Percentiles rank a stretch among this genome's conserved stretches.
Conservation (phyloP, 2,888 invertebrate genomes). For the Anodontia alba region DNA sequence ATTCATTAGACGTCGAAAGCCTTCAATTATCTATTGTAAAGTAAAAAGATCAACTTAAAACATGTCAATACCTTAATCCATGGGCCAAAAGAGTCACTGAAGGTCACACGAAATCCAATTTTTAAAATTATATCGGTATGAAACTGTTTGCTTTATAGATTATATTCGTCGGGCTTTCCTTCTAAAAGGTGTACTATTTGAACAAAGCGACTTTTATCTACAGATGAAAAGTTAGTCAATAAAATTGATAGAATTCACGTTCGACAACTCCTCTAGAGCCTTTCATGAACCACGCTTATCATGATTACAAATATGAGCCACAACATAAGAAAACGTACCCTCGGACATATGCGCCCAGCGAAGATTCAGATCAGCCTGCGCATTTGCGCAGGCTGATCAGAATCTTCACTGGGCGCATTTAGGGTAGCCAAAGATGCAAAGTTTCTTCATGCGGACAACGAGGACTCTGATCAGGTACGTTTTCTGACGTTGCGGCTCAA, state of each 20-base stretch:
- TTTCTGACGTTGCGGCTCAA: no score
- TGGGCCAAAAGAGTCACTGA: not conserved
- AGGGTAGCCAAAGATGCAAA: no score
- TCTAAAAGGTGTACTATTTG: not conserved
- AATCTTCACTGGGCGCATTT: no score
- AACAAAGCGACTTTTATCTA: not conserved
- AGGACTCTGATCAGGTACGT: no score
- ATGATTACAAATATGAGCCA: no score
- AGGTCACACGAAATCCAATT: conserved; percentile 15
- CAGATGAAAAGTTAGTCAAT: not conserved
- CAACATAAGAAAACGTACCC: no score
- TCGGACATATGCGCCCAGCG: no score
- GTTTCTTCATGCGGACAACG: no score
- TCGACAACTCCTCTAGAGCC: no score
- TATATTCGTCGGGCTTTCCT: not conserved
- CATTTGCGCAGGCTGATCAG: no score
- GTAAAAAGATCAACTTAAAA: not conserved
- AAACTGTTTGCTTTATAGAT: not conserved
- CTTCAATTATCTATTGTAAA: conserved; percentile 10
- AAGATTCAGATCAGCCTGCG: no score
- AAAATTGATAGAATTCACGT: not conserved
- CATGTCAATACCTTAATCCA: conserved; percentile 13
- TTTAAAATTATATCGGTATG: not conserved
- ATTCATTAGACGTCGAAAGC: not conserved
- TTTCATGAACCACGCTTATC: no score